Evolutionary conservation across 1,140 invertebrate genomes (phyloP), one percentile per base, ranked within the genome.

Genomic region (Varroa destructor): DNA sequence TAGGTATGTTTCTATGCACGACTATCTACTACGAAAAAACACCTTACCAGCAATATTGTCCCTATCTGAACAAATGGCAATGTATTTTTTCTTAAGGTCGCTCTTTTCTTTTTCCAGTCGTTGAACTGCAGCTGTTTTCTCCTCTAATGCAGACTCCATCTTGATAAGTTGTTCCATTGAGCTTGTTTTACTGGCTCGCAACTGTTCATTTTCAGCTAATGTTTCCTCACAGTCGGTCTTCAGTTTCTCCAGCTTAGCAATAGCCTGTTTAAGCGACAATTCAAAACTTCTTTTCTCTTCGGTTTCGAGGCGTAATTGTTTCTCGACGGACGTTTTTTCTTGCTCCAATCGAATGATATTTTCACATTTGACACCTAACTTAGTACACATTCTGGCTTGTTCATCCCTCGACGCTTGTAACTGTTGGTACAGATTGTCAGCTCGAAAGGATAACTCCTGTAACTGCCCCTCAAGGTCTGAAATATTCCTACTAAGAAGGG

Each of bases 1-100:
- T 51, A 51, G 46, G 8, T 51, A 8, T 51, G 8, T 51, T 51
- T 51, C 46, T 51, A 51, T 51, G 25, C 25, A 25, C 25, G 25
- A 25, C 25, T 25, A 25, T 0, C 25, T 51, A 8, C 8, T 3
- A 51, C 46, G 46, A 51, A 51, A 51, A 8, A 5, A 8, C 46
- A 5, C 46, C 46, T 67, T 40, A 37, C 61, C 61, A 14, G 12
- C 46, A 1, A 40, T 37, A 12, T 67, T 46, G 12, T 67, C 61
- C 12, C 40, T 40, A 12, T 67, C 12, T 14, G 61, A 43, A 37
- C 61, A 36, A 46, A 43, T 67, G 40, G 61, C 61, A 12, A 67
- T 67, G 61, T 67, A 67, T 2, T n/a, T 67, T 8, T 67, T 67
- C 61, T 67, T 67, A 14, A 67, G 14, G 8, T 67, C 36, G 14